These are phyloP conservation scores for Cecidostiba fungosa DNA, from an alignment of 2,888 invertebrate species.

Conservation along the genomic window DNA sequence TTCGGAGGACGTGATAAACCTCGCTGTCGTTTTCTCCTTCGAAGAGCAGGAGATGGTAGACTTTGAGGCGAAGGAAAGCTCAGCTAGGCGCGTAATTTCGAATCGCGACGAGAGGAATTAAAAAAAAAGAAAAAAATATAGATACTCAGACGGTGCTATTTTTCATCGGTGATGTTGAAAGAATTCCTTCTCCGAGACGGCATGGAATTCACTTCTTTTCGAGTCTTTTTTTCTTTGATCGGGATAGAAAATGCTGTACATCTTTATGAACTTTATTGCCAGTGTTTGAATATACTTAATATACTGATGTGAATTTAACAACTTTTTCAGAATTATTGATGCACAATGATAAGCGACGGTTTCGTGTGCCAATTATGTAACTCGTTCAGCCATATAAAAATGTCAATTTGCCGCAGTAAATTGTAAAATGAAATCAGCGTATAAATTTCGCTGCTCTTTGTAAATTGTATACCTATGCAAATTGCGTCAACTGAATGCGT, in stretches of 20 bases:
- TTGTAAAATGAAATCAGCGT: not conserved
- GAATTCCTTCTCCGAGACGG: too few species aligned
- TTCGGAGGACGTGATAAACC: constrained; percentile 56
- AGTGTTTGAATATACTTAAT: too few species aligned
- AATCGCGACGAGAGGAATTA: constrained; percentile 30
- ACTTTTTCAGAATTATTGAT: too few species aligned
- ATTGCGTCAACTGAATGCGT: not conserved
- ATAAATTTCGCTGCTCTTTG: not conserved
- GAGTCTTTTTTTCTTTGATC: too few species aligned
- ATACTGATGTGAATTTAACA: too few species aligned
- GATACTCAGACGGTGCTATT: not conserved
- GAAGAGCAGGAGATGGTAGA: constrained; percentile 22
- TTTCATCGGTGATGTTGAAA: not conserved
- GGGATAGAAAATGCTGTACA: too few species aligned
- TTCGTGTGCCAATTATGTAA: not conserved
- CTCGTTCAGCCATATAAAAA: too few species aligned
- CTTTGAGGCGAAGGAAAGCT: constrained; percentile 37
- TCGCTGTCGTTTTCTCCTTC: not conserved
- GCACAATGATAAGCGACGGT: not conserved
- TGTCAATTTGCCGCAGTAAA: too few species aligned
- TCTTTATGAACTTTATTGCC: too few species aligned
- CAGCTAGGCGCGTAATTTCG: constrained; percentile 53
- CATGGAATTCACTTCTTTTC: too few species aligned
- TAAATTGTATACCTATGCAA: not conserved
- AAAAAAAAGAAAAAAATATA: constrained; percentile 11